phyloP scores from a whole-genome alignment of 2,888 invertebrate species.

The Drosophila kuntzei region DNA sequence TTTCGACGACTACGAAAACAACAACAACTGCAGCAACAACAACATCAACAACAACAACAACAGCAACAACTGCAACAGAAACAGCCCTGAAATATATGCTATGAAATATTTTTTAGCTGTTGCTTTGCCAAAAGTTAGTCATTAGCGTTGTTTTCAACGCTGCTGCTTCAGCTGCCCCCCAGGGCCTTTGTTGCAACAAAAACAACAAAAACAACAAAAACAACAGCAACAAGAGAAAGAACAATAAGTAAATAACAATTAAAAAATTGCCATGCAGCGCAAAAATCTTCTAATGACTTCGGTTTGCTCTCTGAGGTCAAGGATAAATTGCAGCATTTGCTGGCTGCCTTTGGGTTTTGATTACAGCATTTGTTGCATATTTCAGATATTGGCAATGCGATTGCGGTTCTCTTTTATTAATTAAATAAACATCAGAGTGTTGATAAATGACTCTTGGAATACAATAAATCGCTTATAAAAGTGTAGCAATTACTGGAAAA shows the following conservation, averaged over 20 bases:
- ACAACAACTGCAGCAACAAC: conserved; percentile 28
- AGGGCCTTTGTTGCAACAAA: conserved; percentile 14
- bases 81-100: conserved; percentile 69
- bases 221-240: conserved; percentile 32
- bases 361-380: conserved; percentile 54
- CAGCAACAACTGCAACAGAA: conserved; percentile 34
- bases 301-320: conserved; percentile 63
- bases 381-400: conserved; percentile 51
- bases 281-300: conserved; percentile 72
- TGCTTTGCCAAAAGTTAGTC: conserved; percentile 71
- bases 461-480: too few relatives aligned
- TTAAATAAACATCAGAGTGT: conserved; percentile 21
- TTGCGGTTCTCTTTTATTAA: conserved; percentile 12
- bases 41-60: conserved; percentile 23
- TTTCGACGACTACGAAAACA: conserved; percentile 76
- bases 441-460: background rate
- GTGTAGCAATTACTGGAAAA: too few relatives aligned
- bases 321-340: conserved; percentile 62
- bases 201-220: conserved; percentile 9
- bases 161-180: conserved; percentile 40
- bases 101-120: conserved; percentile 53
- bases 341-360: conserved; percentile 23
- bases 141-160: conserved; percentile 69
- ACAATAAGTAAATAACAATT: conserved; percentile 71
- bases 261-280: conserved; percentile 66